Conservation (phyloP, 2,113 vertebrate species). For the Centropristis striata region DNA sequence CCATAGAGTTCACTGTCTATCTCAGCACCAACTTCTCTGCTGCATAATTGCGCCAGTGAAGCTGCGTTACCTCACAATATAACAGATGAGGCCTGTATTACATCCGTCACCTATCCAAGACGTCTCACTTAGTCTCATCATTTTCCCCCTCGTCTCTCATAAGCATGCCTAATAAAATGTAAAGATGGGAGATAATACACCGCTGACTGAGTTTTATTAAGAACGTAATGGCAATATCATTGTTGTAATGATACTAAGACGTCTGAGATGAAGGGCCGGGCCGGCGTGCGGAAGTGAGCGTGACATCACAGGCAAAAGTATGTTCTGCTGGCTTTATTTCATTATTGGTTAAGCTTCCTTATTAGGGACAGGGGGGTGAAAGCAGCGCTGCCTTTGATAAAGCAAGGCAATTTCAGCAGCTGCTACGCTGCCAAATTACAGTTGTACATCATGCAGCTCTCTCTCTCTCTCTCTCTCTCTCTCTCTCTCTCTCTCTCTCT, state of each 20-base stretch:
- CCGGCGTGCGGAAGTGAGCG: constrained; percentile 54
- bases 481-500: too few species aligned
- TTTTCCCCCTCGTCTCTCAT: constrained; percentile 70
- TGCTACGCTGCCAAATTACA: constrained; percentile 81
- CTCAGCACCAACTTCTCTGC: constrained; percentile 18
- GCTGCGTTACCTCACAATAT: constrained; percentile 32
- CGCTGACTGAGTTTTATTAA: constrained; percentile 78
- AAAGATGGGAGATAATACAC: constrained; percentile 80
- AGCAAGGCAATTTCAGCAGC: constrained; percentile 83
- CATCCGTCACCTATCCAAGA: constrained; percentile 71
- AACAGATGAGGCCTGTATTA: constrained; percentile 63
- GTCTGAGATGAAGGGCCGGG: constrained; percentile 53
- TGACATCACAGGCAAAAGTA: constrained; percentile 76
- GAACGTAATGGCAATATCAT: constrained; percentile 70
- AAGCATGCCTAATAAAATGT: constrained; percentile 80
- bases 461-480: too few species aligned
- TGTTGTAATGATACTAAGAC: constrained; percentile 60
- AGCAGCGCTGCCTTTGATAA: constrained; percentile 80
- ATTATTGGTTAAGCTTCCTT: constrained; percentile 79
- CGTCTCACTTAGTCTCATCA: constrained; percentile 73
- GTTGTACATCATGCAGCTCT: constrained; percentile 81
- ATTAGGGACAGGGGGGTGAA: constrained; percentile 67
- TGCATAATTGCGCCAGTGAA: constrained; percentile 50
- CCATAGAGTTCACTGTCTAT: constrained; percentile 41
- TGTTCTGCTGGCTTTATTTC: constrained; percentile 70